These are phyloP conservation scores for Sminthurinus aureus DNA, from an alignment of 2,888 invertebrate genomes.

Conservation along the genomic window DNA sequence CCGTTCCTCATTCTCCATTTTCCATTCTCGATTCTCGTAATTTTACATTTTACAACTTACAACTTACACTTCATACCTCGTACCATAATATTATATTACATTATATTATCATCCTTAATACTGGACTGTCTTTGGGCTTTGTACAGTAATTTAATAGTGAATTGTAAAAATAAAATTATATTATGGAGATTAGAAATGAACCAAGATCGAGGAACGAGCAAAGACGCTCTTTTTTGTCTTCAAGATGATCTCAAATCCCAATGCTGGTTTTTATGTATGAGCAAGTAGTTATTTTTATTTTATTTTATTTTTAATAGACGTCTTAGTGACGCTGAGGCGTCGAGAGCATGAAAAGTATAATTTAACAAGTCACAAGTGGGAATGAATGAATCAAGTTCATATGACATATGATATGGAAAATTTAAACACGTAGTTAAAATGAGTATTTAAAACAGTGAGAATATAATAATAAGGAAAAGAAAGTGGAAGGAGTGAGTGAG, in stretches of 20 bases:
- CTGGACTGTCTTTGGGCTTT: not conserved
- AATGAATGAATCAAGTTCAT: not conserved
- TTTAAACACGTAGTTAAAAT: constrained; percentile 23
- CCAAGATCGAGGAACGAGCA: no score
- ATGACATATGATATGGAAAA: not conserved
- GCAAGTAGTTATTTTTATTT: no score
- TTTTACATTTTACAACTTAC: not conserved
- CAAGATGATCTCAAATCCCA: no score
- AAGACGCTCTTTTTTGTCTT: no score
- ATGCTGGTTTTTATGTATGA: no score
- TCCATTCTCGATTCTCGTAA: constrained; percentile 17
- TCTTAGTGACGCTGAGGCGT: not conserved
- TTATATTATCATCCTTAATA: not conserved
- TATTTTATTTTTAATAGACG: not conserved
- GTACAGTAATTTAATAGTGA: no score
- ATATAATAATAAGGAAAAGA: not conserved
- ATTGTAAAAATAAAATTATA: no score
- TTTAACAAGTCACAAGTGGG: not conserved
- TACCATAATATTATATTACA: not conserved
- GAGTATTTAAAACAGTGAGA: constrained; percentile 4
- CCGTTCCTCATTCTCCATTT: not conserved
- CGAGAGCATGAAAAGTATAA: not conserved
- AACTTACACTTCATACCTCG: not conserved
- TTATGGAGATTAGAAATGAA: no score
- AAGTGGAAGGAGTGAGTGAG: not conserved